These are phyloP conservation scores for Pachypanchax playfairii DNA, from an alignment of 2,113 vertebrate genomes.

Conservation along the genomic window DNA sequence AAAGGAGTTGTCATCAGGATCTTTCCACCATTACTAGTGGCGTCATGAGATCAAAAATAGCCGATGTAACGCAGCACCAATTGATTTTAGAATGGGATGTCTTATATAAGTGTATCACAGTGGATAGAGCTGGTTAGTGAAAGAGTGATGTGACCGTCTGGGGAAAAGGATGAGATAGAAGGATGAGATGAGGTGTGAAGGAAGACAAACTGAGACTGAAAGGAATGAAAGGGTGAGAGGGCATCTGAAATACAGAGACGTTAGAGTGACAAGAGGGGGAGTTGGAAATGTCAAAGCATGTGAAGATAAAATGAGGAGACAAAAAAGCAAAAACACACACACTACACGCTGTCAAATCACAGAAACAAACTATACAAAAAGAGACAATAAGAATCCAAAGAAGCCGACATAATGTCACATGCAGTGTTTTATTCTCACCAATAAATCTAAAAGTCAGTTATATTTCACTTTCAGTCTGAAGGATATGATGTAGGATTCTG, in stretches of 20 bases:
- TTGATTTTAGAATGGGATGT: slow-evolving; percentile 59
- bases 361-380: not conserved
- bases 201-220: not conserved
- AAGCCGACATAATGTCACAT: not conserved
- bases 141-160: slow-evolving; percentile 6
- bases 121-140: slow-evolving; percentile 22
- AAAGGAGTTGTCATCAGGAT: not conserved
- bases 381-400: slow-evolving; percentile 3
- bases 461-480: no score
- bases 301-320: not conserved
- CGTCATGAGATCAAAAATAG: slow-evolving; percentile 53
- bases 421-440: no score
- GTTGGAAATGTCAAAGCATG: not conserved
- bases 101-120: slow-evolving; percentile 52
- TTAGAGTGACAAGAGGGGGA: not conserved
- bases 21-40: slow-evolving; percentile 33
- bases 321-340: not conserved
- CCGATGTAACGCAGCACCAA: slow-evolving; percentile 37
- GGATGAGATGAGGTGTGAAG: slow-evolving; percentile 11
- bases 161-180: slow-evolving; percentile 6
- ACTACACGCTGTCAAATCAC: slow-evolving; percentile 12
- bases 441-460: no score
- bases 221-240: not conserved
- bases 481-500: no score
- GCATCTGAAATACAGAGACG: not conserved